These are phyloP conservation scores for Paradoxurus hermaphroditus DNA, from an alignment of 2,113 vertebrate species.

Conservation along the genomic window DNA sequence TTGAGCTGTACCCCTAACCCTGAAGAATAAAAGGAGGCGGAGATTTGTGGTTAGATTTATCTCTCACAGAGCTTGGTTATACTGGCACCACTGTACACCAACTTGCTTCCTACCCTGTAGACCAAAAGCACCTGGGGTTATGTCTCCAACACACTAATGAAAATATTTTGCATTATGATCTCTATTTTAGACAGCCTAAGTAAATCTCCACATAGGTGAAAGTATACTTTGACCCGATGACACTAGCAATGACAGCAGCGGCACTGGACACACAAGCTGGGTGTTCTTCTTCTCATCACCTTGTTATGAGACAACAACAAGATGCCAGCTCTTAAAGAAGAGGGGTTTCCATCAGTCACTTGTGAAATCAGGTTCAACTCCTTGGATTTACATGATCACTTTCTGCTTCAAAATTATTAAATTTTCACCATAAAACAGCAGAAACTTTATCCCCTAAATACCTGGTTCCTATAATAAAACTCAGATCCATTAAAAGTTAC, in stretches of 20 bases:
- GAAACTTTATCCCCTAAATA: not conserved
- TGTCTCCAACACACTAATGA: not conserved
- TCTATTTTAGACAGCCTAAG: not conserved
- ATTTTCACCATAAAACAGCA: not conserved
- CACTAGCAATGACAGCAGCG: not conserved
- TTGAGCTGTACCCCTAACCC: not conserved
- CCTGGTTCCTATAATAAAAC: not conserved
- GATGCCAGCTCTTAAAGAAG: not conserved
- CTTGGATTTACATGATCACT: not conserved
- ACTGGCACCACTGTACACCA: not conserved
- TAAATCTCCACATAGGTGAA: not conserved
- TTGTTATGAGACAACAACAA: not conserved
- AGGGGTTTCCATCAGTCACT: not conserved
- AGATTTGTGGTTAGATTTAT: not conserved
- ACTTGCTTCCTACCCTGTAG: not conserved
- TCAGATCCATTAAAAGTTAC: not conserved
- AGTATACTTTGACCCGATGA: not conserved
- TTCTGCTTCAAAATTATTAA: constrained; percentile 11
- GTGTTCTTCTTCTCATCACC: not conserved
- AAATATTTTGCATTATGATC: not conserved
- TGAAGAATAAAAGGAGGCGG: not conserved
- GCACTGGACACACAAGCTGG: not conserved
- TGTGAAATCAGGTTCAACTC: not conserved
- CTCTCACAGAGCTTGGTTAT: not conserved
- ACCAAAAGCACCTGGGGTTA: not conserved